Base-by-base conservation (phyloP, 1,140 invertebrate genomes). In the Gryon sp. region DNA sequence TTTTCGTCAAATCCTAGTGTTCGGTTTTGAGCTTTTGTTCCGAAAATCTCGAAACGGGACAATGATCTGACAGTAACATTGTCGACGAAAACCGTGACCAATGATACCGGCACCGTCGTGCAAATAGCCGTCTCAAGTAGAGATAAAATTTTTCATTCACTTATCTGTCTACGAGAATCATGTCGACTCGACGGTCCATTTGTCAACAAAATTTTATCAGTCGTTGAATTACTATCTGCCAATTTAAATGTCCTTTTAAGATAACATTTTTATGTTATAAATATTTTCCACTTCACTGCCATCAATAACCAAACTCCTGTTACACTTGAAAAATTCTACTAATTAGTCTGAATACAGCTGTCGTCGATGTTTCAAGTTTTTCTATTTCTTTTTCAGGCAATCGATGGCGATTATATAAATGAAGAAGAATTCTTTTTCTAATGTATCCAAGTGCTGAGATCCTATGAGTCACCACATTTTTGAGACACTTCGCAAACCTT, bases 111-210 rank as follows among this genome's bases (percentile, higher is more conserved):
- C 18, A 30, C 34, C 20, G 16, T 36, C 40, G 38, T 16, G 40
- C 48, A 73, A 63, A 73, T 46, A 73, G 46, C 65, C 53, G 36
- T 57, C 59, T 63, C 68, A 73, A 65, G 40, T 69, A 28, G 45
- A 50, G 65, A 69, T 59, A 48, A 55, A 59, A 32, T 57, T 69
- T 59, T 69, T 59, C 40, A 32, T 22, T 7, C 2, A 30, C 45
- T 32, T 43, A 59, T 69, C 43, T 40, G 12, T n/a, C 18, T 16
- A 19, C 46, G 22, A 1, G 14, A 38, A 69, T 69, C 65, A 48
- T 53, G 65, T 66, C 50, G 41, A 55, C 26, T 59, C 52, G 15
- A 55, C 43, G 41, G 32, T 68, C 32, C 65, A 50, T 59, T 50
- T 69, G 20, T 59, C 52, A 34, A 32, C 43, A 2, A 22, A 63